Percentiles rank a stretch among this genome's conserved stretches.
phyloP scores from a whole-genome alignment of 1,140 invertebrate genomes.

The Drosophila bocki region DNA sequence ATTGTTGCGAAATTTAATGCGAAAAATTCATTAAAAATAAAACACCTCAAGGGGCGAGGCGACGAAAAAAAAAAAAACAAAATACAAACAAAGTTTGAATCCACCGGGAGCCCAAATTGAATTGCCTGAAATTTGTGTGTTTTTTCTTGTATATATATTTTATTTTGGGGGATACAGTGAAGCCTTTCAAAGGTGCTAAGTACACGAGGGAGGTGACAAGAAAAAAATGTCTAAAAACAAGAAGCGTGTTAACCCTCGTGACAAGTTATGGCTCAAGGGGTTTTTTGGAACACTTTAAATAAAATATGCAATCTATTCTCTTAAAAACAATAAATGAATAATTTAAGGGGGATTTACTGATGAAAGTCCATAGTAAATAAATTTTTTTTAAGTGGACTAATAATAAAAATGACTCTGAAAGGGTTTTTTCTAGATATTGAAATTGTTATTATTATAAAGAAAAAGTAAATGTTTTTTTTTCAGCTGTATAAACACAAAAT shows the following conservation, averaged over 20 bases:
- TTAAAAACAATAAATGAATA: too few species aligned
- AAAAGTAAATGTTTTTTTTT: too few species aligned
- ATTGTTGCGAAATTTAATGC: constrained; percentile 78
- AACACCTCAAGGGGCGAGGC: constrained; percentile 9
- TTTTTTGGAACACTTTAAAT: neutral
- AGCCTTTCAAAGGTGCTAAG: constrained; percentile 76
- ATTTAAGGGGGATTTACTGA: neutral
- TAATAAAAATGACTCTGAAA: neutral
- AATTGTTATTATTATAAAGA: neutral
- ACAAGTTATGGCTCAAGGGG: constrained; percentile 42
- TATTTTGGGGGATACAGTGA: constrained; percentile 29
- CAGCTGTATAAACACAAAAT: too few species aligned
- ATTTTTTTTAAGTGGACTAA: neutral
- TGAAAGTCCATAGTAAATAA: neutral
- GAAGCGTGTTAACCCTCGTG: constrained; percentile 57
- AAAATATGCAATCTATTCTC: neutral
- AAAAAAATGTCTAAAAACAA: neutral
- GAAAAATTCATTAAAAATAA: constrained; percentile 76
- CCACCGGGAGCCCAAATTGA: constrained; percentile 62
- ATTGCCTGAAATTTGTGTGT: constrained; percentile 54
- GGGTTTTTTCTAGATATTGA: too few species aligned
- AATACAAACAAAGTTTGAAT: constrained; percentile 47
- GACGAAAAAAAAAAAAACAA: neutral
- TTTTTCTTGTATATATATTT: constrained; percentile 10
- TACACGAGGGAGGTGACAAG: constrained; percentile 31